These are phyloP conservation scores for Sitobion miscanthi DNA, from an alignment of 1,140 invertebrate genomes.

Conservation along the genomic window DNA sequence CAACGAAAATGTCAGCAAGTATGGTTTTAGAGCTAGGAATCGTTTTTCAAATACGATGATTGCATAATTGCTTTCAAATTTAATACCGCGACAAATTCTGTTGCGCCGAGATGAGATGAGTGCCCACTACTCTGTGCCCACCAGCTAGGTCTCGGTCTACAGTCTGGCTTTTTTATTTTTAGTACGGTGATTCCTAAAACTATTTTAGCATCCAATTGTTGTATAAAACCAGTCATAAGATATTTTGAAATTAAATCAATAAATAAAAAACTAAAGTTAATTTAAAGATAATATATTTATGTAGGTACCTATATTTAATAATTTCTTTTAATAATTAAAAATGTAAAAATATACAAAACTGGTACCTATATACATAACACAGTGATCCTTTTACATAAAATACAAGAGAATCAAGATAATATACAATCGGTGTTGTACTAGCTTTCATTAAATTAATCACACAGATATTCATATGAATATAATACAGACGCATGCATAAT, in stretches of 20 bases:
- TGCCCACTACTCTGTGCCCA: background rate
- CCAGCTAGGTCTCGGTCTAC: background rate
- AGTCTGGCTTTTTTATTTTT: constrained; percentile 16
- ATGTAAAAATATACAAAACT: background rate
- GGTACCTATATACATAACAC: too few relatives aligned
- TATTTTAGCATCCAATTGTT: constrained; percentile 9
- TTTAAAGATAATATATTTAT: background rate
- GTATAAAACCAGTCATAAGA: background rate
- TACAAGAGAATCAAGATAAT: background rate
- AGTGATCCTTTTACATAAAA: background rate
- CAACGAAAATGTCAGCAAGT: background rate
- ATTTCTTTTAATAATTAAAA: background rate
- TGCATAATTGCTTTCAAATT: background rate
- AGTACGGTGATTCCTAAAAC: background rate
- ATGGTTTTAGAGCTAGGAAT: background rate
- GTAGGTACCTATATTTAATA: background rate
- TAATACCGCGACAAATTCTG: background rate
- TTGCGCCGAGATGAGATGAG: background rate
- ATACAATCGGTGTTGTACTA: background rate
- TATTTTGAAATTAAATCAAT: background rate
- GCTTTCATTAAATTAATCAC: background rate
- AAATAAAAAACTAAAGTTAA: background rate
- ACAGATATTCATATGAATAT: background rate
- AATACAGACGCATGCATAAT: background rate
- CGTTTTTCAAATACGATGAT: background rate